Percentiles rank a stretch among this genome's conserved stretches.
phyloP scores from a whole-genome alignment of 2,888 invertebrate species.

The Hydroisotoma schaefferi region DNA sequence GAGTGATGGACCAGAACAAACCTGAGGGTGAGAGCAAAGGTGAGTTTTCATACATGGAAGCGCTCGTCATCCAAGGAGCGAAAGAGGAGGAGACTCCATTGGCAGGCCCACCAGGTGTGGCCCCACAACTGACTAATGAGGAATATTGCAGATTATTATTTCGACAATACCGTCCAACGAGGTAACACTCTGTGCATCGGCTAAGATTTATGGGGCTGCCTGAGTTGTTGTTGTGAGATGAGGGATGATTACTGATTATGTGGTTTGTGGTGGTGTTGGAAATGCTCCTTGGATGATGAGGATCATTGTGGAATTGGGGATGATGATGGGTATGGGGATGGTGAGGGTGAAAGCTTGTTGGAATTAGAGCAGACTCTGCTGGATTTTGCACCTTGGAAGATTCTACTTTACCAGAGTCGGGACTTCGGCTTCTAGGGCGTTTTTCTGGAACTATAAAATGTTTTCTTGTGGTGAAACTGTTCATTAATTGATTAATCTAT shows the following conservation, averaged over 20 bases:
- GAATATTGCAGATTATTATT: slow-evolving; percentile 13
- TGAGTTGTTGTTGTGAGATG: slow-evolving; percentile 1
- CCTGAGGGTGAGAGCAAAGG: slow-evolving; percentile 32
- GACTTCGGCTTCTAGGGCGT: no score
- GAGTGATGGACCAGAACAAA: no score
- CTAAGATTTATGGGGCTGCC: slow-evolving; percentile 21
- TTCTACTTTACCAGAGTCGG: no score
- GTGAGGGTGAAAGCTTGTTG: slow-evolving; percentile 1
- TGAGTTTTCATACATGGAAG: slow-evolving; percentile 38
- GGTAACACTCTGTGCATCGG: slow-evolving; percentile 45
- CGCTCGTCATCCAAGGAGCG: slow-evolving; percentile 40
- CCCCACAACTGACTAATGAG: slow-evolving; percentile 24
- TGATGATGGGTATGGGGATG: slow-evolving; percentile 26
- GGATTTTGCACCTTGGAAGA: no score
- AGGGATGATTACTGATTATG: slow-evolving; percentile 10
- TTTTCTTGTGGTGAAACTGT: no score
- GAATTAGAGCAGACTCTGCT: no score
- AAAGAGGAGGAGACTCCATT: slow-evolving; percentile 37
- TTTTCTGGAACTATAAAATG: no score
- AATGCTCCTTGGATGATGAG: slow-evolving; percentile 19
- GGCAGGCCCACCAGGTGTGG: slow-evolving; percentile 32
- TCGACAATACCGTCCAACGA: slow-evolving; percentile 41
- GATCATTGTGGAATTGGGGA: slow-evolving; percentile 22
- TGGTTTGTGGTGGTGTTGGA: slow-evolving; percentile 20
- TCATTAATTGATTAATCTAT: no score